phyloP scores from a whole-genome alignment of 2,888 invertebrate genomes.

The Rotaria sp. region DNA sequence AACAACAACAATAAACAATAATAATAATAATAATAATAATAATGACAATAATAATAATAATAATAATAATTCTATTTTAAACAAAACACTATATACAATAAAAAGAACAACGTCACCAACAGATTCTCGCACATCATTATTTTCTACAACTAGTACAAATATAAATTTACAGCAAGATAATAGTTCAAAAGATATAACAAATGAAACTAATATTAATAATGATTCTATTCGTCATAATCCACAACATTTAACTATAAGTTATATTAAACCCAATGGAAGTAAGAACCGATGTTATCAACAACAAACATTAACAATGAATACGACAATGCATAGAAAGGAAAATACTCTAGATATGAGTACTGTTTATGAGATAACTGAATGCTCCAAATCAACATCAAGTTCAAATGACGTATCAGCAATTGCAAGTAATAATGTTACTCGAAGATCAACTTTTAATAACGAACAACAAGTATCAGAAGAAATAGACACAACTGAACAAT shows the following conservation, averaged over 20 bases:
- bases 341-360: conserved; percentile 8
- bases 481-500: not conserved
- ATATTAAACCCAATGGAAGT: not conserved
- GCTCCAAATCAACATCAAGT: conserved; percentile 10
- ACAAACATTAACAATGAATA: not conserved
- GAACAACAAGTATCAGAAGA: not conserved
- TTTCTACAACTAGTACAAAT: not conserved
- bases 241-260: not conserved
- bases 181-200: not conserved
- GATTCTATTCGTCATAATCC: not conserved
- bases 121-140: not conserved
- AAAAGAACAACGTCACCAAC: not conserved
- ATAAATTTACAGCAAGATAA: not conserved
- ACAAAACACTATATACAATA: not conserved
- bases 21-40: no score
- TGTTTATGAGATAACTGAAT: not conserved
- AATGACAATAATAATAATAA: not conserved
- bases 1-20: not conserved
- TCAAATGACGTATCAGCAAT: not conserved
- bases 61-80: not conserved
- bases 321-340: not conserved
- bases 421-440: not conserved
- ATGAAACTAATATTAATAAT: not conserved
- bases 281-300: not conserved
- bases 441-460: not conserved